A percentile compares a stretch with the other conserved stretches of the same genome.
Conservation (phyloP, 1,140 invertebrate species). For the Tribolium madens region DNA sequence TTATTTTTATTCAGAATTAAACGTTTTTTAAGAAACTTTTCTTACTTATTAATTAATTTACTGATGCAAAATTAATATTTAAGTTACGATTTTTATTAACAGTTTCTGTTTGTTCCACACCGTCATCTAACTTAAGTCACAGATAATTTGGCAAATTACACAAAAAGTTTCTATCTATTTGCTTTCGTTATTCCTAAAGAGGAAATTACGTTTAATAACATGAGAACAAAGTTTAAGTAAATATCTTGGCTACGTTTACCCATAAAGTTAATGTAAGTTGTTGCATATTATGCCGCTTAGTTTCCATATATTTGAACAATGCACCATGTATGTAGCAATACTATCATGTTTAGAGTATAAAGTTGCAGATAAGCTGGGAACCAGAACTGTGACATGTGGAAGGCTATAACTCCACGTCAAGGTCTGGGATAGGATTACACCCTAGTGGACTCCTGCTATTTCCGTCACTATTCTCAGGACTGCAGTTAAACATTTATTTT, state of each 20-base stretch:
- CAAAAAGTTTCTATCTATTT: conserved; percentile 42
- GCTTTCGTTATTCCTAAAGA: conserved; percentile 14
- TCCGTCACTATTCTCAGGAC: neutral
- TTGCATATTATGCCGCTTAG: conserved; percentile 41
- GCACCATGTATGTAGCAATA: conserved; percentile 36
- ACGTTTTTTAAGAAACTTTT: neutral
- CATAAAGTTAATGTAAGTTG: conserved; percentile 45
- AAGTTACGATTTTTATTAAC: no score
- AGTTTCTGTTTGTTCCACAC: neutral
- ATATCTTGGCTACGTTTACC: conserved; percentile 29
- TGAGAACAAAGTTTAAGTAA: conserved; percentile 46
- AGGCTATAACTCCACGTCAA: conserved; percentile 5
- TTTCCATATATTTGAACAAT: conserved; percentile 44
- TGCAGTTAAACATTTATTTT: neutral
- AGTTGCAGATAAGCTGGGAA: conserved; percentile 30
- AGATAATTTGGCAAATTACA: conserved; percentile 34
- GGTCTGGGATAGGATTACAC: neutral
- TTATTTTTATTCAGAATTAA: neutral
- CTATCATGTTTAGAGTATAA: conserved; percentile 22
- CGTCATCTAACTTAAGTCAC: conserved; percentile 9
- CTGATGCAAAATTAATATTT: neutral
- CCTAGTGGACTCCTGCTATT: neutral
- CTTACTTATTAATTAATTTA: neutral
- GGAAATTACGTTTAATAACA: conserved; percentile 46
- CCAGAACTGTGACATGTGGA: conserved; percentile 27